These are phyloP conservation scores for Noctua pronuba DNA, from an alignment of 2,888 invertebrate genomes.

Conservation along the genomic window DNA sequence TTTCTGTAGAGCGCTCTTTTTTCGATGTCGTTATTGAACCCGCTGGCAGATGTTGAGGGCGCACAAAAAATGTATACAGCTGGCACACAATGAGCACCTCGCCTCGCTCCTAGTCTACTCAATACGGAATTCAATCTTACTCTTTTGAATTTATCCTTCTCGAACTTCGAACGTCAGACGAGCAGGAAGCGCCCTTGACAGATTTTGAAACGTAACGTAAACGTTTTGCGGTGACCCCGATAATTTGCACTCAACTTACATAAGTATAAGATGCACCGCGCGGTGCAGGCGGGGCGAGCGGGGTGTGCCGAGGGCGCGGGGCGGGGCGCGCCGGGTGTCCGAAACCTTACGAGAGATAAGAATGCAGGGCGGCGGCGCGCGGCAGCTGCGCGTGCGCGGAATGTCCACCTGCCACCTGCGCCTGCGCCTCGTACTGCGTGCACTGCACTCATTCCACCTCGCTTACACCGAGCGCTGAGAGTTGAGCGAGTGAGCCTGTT, in stretches of 20 bases:
- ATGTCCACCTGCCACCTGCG: constrained; percentile 69
- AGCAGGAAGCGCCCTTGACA: not conserved
- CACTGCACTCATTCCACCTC: not conserved
- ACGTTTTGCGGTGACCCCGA: constrained; percentile 6
- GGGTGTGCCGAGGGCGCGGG: not conserved
- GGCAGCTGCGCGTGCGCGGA: constrained; percentile 73
- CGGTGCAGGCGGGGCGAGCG: not conserved
- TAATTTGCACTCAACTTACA: not conserved
- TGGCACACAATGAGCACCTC: constrained; percentile 28
- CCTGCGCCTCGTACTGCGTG: not conserved
- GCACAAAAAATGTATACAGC: constrained; percentile 50
- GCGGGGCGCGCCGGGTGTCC: constrained; percentile 13
- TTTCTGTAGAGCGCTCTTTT: constrained; percentile 5
- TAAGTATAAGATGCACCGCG: not conserved
- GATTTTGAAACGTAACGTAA: constrained; percentile 13
- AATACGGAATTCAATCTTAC: constrained; percentile 15
- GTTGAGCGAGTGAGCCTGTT: too few relatives aligned
- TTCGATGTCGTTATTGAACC: constrained; percentile 31
- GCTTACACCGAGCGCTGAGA: not conserved
- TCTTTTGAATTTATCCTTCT: not conserved
- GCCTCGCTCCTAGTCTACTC: not conserved
- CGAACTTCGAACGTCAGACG: not conserved
- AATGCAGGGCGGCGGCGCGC: constrained; percentile 59
- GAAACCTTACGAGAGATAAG: constrained; percentile 66
- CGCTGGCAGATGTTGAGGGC: constrained; percentile 44